phyloP scores from a whole-genome alignment of 2,113 vertebrate species.

The Grallaria varia region DNA sequence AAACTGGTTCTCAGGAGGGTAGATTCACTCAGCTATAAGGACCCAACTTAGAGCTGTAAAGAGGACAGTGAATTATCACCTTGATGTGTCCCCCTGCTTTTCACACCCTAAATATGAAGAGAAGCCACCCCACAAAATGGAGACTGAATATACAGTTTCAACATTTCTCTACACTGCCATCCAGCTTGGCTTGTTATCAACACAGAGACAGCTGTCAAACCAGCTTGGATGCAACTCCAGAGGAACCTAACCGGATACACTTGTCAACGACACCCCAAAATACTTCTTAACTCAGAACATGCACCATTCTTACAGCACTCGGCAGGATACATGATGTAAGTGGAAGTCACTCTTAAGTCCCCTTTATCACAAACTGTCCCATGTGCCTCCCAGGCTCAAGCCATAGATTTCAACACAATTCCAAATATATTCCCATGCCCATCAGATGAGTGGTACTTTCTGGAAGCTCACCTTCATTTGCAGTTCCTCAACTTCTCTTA shows the following conservation, averaged over 20 bases:
- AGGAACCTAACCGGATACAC: neutral
- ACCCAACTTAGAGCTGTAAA: neutral
- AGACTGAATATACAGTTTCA: neutral
- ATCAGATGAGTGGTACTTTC: neutral
- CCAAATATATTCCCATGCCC: neutral
- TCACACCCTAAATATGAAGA: neutral
- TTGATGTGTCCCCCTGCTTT: neutral
- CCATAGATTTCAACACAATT: neutral
- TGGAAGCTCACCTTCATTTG: neutral
- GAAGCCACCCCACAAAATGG: neutral
- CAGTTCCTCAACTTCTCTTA: neutral
- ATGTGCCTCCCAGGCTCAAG: neutral
- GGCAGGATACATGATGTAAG: no score
- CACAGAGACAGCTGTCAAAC: neutral
- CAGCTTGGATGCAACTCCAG: neutral
- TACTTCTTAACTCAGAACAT: neutral
- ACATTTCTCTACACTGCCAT: neutral
- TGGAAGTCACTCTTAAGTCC: neutral
- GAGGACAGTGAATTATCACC: neutral
- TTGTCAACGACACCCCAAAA: neutral
- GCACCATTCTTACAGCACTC: no score
- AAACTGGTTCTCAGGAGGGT: neutral
- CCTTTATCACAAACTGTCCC: neutral
- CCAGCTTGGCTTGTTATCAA: neutral
- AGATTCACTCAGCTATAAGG: neutral